Base-by-base conservation (phyloP, 2,888 invertebrate species). In the Clanis bilineata region DNA sequence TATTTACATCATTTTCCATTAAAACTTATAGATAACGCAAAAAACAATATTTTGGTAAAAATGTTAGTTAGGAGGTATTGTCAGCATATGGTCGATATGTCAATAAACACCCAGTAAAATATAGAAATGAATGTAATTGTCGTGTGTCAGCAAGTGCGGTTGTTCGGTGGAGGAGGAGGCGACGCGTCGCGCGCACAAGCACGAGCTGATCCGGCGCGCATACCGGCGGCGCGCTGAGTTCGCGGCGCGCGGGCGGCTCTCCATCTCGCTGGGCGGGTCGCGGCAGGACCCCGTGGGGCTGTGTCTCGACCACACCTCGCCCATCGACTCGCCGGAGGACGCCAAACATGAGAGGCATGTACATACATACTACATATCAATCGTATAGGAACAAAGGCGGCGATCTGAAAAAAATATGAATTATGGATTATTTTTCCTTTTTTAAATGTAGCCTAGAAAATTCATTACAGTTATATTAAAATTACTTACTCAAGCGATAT, bases 281-380 rank as follows among this genome's bases (percentile, higher is more conserved):
- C 96, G 97, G 70, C 97, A 97, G 65, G 98, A 98, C 91, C 98
- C 98, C 9, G 96, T 98, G 9, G 97, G 96, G 2, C 86, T 97
- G 43, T 88, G 89, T 61, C 75, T 92, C 44, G 90, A 90, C 70
- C 86, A 84, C 77, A 83, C 88, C 63, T 74, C 82, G 70, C 91
- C 89, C 15, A 73, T 80, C 2, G 85, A 90, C 74, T 89, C 82
- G 65, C 85, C 85, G 0, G 87, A 89, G 32, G 90, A 90, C 58
- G 85, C 76, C 15, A 89, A 89, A 58, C 91, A 88, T 44, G 91
- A 92, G 68, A 92, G 91, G 91, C 25, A 4, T 25, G 28, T 36
- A n/a, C 15, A 15, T 25, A 36, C 23, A 12, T 12, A 9, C 25
- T 60, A 21, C 12, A 58, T 38, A 25, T 10, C 18, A 18, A 1